Evolutionary conservation across 2,888 invertebrate genomes (phyloP).

Genomic region (Xestia ashworthii): DNA sequence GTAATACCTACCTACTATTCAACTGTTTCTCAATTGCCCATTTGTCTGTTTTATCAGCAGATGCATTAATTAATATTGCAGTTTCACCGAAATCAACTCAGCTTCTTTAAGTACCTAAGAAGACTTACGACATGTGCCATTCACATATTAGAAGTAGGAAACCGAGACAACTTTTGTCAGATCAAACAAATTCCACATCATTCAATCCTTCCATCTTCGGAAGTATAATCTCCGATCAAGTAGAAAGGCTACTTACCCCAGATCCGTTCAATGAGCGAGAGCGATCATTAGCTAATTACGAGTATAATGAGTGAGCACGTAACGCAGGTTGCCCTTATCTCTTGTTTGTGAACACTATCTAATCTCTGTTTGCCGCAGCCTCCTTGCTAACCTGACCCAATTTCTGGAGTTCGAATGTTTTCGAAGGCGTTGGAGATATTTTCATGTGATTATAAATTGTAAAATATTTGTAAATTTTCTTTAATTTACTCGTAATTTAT

Average conservation of each 20-base stretch:
- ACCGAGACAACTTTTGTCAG: background rate
- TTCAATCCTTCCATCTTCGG: constrained; percentile 2
- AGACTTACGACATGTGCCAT: background rate
- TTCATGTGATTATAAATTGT: constrained; percentile 18
- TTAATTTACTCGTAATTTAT: background rate
- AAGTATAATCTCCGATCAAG: background rate
- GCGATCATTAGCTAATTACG: constrained; percentile 60
- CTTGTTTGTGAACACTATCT: constrained; percentile 84
- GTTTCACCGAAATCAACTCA: background rate
- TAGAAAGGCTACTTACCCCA: constrained; percentile 26
- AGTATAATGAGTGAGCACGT: constrained; percentile 57
- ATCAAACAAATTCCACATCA: constrained; percentile 5
- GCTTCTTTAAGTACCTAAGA: constrained; percentile 3
- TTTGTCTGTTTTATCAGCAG: constrained; percentile 16
- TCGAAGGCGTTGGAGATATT: constrained; percentile 48
- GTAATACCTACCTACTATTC: background rate
- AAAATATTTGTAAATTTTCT: background rate
- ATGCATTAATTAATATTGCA: background rate
- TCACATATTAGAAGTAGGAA: background rate
- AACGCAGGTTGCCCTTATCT: constrained; percentile 68
- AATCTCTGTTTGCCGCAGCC: constrained; percentile 86
- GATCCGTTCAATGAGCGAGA: constrained; percentile 39
- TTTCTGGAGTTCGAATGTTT: constrained; percentile 74
- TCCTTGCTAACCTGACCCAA: constrained; percentile 83
- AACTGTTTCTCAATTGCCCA: background rate